Percentiles rank a stretch among this genome's conserved stretches.
Evolutionary conservation across 2,888 invertebrate genomes (phyloP).

Genomic region (Metacarcinus magister): DNA sequence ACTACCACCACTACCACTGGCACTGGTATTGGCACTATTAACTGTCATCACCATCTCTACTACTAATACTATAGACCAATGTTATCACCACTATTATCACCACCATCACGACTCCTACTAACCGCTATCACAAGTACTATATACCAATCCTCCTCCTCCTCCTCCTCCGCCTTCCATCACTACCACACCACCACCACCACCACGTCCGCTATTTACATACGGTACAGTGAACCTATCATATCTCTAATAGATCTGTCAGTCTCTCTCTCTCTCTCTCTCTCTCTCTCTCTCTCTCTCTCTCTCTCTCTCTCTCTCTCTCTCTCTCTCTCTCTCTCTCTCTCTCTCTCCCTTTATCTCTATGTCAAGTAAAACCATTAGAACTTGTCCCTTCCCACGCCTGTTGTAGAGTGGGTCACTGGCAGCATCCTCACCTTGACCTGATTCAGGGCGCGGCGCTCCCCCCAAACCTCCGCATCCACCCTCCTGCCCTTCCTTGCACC

Average conservation of each 20-base stretch:
- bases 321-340: slow-evolving; percentile 61
- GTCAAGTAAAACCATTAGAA: background rate
- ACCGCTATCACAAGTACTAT: background rate
- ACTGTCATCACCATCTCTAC: background rate
- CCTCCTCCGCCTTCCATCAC: background rate
- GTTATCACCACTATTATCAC: background rate
- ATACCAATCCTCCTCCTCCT: background rate
- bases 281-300: slow-evolving; percentile 2
- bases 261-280: background rate
- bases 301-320: slow-evolving; percentile 50
- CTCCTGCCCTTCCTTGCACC: background rate
- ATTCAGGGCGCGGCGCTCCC: slow-evolving; percentile 23
- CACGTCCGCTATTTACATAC: background rate
- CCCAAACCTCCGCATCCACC: background rate
- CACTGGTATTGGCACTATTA: background rate
- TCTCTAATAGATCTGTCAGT: background rate
- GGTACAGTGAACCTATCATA: background rate
- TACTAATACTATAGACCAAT: no score
- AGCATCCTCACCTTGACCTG: slow-evolving; percentile 42
- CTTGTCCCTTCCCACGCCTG: background rate
- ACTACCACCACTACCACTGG: background rate
- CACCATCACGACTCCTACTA: background rate
- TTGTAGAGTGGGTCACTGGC: background rate
- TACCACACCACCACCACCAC: background rate
- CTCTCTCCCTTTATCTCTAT: slow-evolving; percentile 58